phyloP scores from a whole-genome alignment of 2,797 vertebrate genomes.

The Falco naumanni region DNA sequence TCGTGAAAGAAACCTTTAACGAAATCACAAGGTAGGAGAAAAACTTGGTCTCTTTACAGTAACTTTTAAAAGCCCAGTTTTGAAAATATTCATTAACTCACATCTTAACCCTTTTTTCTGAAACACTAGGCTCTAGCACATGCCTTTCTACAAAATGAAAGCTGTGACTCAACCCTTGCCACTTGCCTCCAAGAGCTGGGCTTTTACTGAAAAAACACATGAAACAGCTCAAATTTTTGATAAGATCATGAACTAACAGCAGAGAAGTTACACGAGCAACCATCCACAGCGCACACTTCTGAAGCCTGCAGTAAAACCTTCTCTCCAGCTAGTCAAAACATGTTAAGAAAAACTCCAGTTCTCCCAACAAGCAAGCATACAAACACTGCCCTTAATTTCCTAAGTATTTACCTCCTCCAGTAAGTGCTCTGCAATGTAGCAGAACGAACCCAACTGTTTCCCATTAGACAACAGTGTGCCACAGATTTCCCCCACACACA shows the following conservation, averaged over 20 bases:
- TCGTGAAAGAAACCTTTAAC: conserved; percentile 50
- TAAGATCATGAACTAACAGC: background rate
- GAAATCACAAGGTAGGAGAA: background rate
- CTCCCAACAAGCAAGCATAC: background rate
- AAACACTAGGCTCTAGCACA: background rate
- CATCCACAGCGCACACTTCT: background rate
- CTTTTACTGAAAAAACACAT: background rate
- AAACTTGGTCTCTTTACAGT: background rate
- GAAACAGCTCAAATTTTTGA: accelerated
- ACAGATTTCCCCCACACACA: background rate
- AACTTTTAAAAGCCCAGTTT: background rate
- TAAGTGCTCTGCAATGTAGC: background rate
- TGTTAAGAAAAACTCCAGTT: background rate
- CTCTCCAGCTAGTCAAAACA: background rate
- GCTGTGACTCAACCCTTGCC: background rate
- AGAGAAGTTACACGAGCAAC: background rate
- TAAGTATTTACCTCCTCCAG: background rate
- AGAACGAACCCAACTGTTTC: background rate
- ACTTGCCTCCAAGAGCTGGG: background rate
- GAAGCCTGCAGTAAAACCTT: background rate
- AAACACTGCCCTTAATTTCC: background rate
- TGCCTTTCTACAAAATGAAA: background rate
- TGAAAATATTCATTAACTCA: background rate
- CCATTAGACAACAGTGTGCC: background rate
- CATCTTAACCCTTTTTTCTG: background rate